Evolutionary conservation across 2,888 invertebrate species (phyloP).

Genomic region (Sthenelais limicola): DNA sequence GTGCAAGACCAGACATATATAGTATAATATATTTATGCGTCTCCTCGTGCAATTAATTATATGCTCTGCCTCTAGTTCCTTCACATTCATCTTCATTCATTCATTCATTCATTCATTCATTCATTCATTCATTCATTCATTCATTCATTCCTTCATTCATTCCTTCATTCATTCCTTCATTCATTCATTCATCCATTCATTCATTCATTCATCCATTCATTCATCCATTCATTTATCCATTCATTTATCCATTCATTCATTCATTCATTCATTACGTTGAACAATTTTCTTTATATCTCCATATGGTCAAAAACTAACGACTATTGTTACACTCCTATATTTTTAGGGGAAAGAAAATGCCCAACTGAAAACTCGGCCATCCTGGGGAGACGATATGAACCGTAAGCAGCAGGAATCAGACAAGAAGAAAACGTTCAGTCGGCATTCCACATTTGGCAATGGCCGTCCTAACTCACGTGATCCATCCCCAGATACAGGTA

Average conservation of each 20-base stretch:
- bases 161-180: neutral
- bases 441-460: constrained; percentile 9
- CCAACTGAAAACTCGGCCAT: constrained; percentile 59
- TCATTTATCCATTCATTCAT: neutral
- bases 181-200: no score
- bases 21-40: no score
- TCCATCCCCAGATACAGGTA: constrained; percentile 36
- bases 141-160: constrained; percentile 14
- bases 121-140: constrained; percentile 18
- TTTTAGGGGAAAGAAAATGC: no score
- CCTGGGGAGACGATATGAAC: constrained; percentile 58
- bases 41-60: no score
- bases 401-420: constrained; percentile 2
- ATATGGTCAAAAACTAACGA: no score
- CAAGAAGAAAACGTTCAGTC: neutral
- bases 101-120: constrained; percentile 18
- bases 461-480: constrained; percentile 6
- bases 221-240: no score
- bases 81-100: constrained; percentile 17
- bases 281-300: no score
- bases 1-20: no score
- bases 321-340: no score
- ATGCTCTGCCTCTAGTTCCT: no score
- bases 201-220: no score
- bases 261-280: neutral